phyloP scores from a whole-genome alignment of 2,113 vertebrate genomes.

The Nothoprocta pentlandii region DNA sequence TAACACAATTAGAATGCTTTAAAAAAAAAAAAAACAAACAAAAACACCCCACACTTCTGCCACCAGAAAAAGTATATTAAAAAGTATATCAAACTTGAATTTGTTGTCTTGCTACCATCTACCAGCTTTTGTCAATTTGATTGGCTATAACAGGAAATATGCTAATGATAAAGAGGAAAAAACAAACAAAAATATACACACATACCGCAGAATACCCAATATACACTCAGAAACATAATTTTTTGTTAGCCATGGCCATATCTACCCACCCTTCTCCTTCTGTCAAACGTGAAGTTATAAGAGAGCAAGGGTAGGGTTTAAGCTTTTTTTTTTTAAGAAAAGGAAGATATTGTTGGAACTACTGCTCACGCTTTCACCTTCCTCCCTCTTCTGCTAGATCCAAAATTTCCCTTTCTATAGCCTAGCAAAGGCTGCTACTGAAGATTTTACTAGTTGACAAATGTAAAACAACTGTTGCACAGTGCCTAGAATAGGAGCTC shows the following conservation, averaged over 20 bases:
- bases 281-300: not conserved
- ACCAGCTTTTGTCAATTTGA: not conserved
- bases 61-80: not conserved
- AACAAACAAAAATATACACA: not conserved
- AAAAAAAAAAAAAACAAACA: not conserved
- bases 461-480: not conserved
- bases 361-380: not conserved
- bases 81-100: not conserved
- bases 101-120: not conserved
- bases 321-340: not conserved
- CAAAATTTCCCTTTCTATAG: not conserved
- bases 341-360: not conserved
- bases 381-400: not conserved
- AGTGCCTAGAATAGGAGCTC: not conserved
- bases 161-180: not conserved
- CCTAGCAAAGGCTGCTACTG: not conserved
- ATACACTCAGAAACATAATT: not conserved
- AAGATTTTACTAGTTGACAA: not conserved
- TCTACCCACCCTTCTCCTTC: not conserved
- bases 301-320: not conserved
- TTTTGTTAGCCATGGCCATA: not conserved
- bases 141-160: not conserved
- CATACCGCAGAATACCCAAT: not conserved
- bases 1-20: rapidly evolving
- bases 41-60: not conserved